A percentile compares a stretch with the other conserved stretches of the same genome.
phyloP scores from a whole-genome alignment of 2,113 vertebrate species.

The Leptobrachium leishanense region DNA sequence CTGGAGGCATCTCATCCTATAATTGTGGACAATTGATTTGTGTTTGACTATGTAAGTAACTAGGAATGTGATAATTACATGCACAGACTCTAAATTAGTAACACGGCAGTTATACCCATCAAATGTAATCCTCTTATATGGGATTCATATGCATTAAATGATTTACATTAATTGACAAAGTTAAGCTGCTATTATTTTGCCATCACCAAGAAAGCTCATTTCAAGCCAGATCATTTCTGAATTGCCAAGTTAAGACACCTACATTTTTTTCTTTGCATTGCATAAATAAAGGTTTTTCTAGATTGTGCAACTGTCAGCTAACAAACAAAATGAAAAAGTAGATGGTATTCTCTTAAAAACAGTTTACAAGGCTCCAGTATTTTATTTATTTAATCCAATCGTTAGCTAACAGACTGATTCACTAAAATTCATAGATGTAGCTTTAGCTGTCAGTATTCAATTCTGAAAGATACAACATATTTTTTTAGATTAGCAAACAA shows the following conservation, averaged over 20 bases:
- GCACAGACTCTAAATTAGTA: constrained; percentile 1
- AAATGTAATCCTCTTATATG: constrained; percentile 40
- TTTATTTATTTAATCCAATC: background rate
- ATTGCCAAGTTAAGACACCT: constrained; percentile 12
- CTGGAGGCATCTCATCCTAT: constrained; percentile 35
- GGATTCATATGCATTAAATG: constrained; percentile 30
- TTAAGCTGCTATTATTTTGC: constrained; percentile 38
- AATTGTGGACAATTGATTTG: constrained; percentile 17
- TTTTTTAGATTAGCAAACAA: too few species aligned
- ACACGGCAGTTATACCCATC: constrained; percentile 25
- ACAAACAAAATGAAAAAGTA: constrained; percentile 4
- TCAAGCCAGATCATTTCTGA: constrained; percentile 32
- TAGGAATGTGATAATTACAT: constrained; percentile 31
- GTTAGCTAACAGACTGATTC: too few species aligned
- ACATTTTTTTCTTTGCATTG: background rate
- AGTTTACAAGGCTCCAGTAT: background rate
- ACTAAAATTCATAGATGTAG: too few species aligned
- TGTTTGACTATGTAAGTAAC: background rate
- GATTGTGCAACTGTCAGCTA: background rate
- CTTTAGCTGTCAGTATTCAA: too few species aligned
- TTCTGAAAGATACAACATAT: too few species aligned
- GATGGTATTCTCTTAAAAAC: background rate
- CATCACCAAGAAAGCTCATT: constrained; percentile 15
- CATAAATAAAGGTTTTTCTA: background rate
- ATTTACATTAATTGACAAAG: constrained; percentile 43